Percentiles rank a stretch among this genome's conserved stretches.
These are phyloP conservation scores for Hydrolagus colliei DNA, from an alignment of 2,797 vertebrate species.

Conservation along the genomic window DNA sequence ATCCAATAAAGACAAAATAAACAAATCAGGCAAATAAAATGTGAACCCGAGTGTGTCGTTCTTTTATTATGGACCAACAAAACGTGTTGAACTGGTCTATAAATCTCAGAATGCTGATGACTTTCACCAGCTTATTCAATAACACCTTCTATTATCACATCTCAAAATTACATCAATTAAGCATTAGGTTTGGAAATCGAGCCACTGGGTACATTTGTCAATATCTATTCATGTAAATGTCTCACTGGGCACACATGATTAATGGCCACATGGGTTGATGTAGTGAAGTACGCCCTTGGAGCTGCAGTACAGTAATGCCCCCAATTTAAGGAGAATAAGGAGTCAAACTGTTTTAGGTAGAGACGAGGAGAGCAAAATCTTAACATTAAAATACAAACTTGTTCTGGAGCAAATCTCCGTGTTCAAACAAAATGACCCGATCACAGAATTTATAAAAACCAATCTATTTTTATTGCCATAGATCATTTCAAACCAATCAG, in stretches of 20 bases:
- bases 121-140: too few species aligned
- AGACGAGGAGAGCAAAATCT: neutral
- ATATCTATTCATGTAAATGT: neutral
- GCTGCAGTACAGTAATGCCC: neutral
- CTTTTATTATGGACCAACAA: too few species aligned
- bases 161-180: too few species aligned
- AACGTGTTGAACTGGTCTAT: too few species aligned
- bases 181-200: neutral
- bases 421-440: neutral
- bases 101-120: too few species aligned
- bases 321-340: neutral
- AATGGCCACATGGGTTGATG: neutral
- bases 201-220: neutral
- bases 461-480: slow-evolving; percentile 5
- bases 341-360: neutral
- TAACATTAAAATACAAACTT: neutral
- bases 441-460: neutral
- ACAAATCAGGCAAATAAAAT: too few species aligned
- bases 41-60: too few species aligned
- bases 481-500: neutral
- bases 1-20: too few species aligned
- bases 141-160: too few species aligned
- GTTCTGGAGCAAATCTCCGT: neutral
- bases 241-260: neutral
- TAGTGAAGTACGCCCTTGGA: neutral